Base-by-base conservation (phyloP, 92 coral and sea anemone genomes). In the Siderastrea radians region DNA sequence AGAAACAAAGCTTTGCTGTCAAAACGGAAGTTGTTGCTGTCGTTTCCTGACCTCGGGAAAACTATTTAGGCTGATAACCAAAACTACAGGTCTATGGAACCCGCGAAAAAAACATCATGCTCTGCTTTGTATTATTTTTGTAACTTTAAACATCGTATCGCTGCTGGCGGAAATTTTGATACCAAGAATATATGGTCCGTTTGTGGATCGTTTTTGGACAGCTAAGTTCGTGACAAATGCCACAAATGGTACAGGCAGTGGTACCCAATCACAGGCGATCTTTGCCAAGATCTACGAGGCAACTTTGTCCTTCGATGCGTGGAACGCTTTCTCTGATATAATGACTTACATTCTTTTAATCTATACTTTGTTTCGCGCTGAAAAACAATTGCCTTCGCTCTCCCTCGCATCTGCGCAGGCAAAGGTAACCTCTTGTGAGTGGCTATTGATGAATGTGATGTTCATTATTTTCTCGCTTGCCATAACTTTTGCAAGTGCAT, bases 21-120 rank as follows among this genome's bases (percentile, higher is more conserved):
- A 16, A 58, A 58, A 58, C 62, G 10, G 62, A 58, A 58, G 15
- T 26, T 26, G 38, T 0, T 61, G 66, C 16, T 61, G 1, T 19
- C 4, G 12, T 66, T 11, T 75, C 46, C 50, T 75, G 0, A 14
- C 43, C 13, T 54, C 80, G 2, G 67, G 67, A 10, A 75, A 19
- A n/a, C 66, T 45, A 38, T 75, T 75, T 43, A 3, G 64, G 49
- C 19, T 57, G 13, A 38, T 75, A 38, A 55, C 66, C 3, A 75
- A 75, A 75, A 48, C 51, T 12, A 55, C 66, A 54, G 80, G 80
- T n/a, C 44, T 57, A 57, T 75, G 80, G 80, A 54, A 75, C n/a
- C 80, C 80, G 55, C 26, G 80, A 6, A 16, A 12, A 57, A 75
- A 53, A 9, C 9, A 3, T 26, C 26, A 57, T 16, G 10, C 80